A percentile compares a stretch with the other conserved stretches of the same genome.
Evolutionary conservation across 1,140 invertebrate genomes (phyloP).

Genomic region (Drosophila malerkotliana): DNA sequence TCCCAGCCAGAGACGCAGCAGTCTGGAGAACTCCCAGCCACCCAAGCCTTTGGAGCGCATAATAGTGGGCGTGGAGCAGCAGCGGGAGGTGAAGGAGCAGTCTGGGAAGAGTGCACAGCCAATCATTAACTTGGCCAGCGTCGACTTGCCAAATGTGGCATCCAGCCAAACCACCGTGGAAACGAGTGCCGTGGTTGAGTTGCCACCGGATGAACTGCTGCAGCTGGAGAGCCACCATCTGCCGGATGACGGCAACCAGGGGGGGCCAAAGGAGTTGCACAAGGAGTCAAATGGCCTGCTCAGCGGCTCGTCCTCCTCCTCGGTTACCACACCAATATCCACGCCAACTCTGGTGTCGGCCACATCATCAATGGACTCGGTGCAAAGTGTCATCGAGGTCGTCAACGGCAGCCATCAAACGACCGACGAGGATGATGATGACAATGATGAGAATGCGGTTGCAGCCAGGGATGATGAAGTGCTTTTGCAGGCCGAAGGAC

Average conservation of each 20-base stretch:
- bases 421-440: slow-evolving; percentile 8
- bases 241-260: slow-evolving; percentile 50
- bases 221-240: slow-evolving; percentile 79
- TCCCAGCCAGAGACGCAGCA: slow-evolving; percentile 67
- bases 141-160: slow-evolving; percentile 66
- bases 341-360: slow-evolving; percentile 76
- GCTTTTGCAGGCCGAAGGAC: slow-evolving; percentile 7
- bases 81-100: background rate
- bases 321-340: slow-evolving; percentile 64
- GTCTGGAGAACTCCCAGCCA: slow-evolving; percentile 41
- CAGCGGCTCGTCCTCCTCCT: slow-evolving; percentile 65
- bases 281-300: slow-evolving; percentile 29
- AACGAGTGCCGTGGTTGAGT: slow-evolving; percentile 40
- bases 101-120: slow-evolving; percentile 15
- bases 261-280: slow-evolving; percentile 3
- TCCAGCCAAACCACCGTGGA: slow-evolving; percentile 1
- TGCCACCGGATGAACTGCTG: slow-evolving; percentile 60
- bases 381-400: slow-evolving; percentile 80
- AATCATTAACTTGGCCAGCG: slow-evolving; percentile 74
- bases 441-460: slow-evolving; percentile 10
- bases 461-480: slow-evolving; percentile 9
- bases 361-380: slow-evolving; percentile 79
- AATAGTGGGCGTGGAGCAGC: slow-evolving; percentile 71
- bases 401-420: slow-evolving; percentile 34
- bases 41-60: slow-evolving; percentile 73